These are phyloP conservation scores for rabbit (Oryctolagus cuniculus) DNA, from an alignment of 2,113 vertebrate species.

Conservation along the genomic window mOryCun1.1 NC_091449.1:464001-464500, in stretches of 20 bases:
- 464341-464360: neutral
- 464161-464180: neutral
- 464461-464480: neutral
- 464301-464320: neutral
- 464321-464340: neutral
- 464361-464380: neutral
- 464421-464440: neutral
- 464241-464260: neutral
- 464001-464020: neutral
- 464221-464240: neutral
- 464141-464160: neutral
- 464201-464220: neutral
- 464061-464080: neutral
- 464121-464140: neutral
- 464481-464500: neutral
- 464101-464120: neutral
- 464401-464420: too few species aligned
- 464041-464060: neutral
- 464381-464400: neutral
- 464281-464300: neutral
- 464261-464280: neutral
- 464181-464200: neutral
- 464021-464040: neutral
- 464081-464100: neutral
- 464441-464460: fast-evolving